A percentile compares a stretch with the other conserved stretches of the same genome.
Evolutionary conservation across 37 sponge, comb jelly and placozoan species (phyloP).

Genomic region (Hexactinellida sp.): DNA sequence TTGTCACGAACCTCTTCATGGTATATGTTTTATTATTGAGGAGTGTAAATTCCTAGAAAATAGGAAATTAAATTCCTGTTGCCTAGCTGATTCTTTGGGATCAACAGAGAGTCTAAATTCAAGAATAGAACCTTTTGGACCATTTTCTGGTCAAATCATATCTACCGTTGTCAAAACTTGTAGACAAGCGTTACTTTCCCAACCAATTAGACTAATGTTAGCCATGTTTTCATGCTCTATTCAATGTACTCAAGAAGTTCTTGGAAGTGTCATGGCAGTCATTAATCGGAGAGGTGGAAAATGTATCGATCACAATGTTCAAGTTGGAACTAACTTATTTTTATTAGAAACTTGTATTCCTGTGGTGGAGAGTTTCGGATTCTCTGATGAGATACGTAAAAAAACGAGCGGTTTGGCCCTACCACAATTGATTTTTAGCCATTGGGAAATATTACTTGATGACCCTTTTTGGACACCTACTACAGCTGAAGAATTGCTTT

Average conservation of each 20-base stretch:
- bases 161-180: slow-evolving; percentile 87
- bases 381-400: slow-evolving; percentile 91
- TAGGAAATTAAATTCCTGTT: not conserved
- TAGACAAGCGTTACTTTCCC: slow-evolving; percentile 58
- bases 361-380: slow-evolving; percentile 95
- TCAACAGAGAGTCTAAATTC: too few relatives aligned
- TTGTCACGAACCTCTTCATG: slow-evolving; percentile 89
- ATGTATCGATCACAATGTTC: slow-evolving; percentile 70
- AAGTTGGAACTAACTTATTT: slow-evolving; percentile 74
- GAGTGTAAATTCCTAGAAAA: slow-evolving; percentile 38
- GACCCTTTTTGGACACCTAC: slow-evolving; percentile 98
- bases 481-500: slow-evolving; percentile 86
- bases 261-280: slow-evolving; percentile 81
- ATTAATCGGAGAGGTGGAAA: slow-evolving; percentile 66
- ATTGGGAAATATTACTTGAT: slow-evolving; percentile 85
- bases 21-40: slow-evolving; percentile 59
- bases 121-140: slow-evolving; percentile 21
- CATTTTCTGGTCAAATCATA: slow-evolving; percentile 84
- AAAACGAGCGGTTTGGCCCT: slow-evolving; percentile 88
- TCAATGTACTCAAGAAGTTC: slow-evolving; percentile 78
- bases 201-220: slow-evolving; percentile 71
- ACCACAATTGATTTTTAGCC: slow-evolving; percentile 92
- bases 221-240: slow-evolving; percentile 87
- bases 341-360: slow-evolving; percentile 65
- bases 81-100: not conserved